phyloP scores from a whole-genome alignment of 1,140 invertebrate species.

The Maconellicoccus hirsutus region DNA sequence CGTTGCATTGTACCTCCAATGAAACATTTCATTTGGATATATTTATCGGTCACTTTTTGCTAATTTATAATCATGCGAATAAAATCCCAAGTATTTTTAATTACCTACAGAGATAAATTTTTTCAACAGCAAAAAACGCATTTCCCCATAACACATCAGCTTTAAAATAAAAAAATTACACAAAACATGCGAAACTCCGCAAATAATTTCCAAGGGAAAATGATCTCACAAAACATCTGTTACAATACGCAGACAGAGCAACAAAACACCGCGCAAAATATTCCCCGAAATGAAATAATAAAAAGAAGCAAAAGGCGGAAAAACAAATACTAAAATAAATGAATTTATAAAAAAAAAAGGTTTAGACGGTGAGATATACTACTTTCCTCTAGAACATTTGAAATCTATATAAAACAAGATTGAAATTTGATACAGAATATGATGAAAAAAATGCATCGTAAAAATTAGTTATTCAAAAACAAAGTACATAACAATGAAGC shows the following conservation, averaged over 20 bases:
- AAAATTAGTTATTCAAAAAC: neutral
- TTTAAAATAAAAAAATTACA: too few relatives aligned
- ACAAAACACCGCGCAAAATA: neutral
- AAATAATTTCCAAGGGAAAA: neutral
- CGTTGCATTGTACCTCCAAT: neutral
- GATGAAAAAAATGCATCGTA: constrained; percentile 2
- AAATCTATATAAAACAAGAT: neutral
- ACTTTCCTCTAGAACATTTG: neutral
- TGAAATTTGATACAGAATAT: neutral
- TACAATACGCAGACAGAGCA: neutral
- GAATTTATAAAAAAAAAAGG: neutral
- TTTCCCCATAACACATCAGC: too few relatives aligned
- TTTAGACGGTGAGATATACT: neutral
- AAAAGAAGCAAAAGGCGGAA: constrained; percentile 1
- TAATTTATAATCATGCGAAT: too few relatives aligned
- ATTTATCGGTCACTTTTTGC: too few relatives aligned
- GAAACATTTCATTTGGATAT: too few relatives aligned
- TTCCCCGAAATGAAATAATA: neutral
- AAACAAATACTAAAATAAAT: constrained; percentile 10
- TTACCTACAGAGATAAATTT: too few relatives aligned
- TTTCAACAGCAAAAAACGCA: too few relatives aligned
- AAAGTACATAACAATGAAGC: neutral
- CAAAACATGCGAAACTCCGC: too few relatives aligned
- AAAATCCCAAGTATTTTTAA: too few relatives aligned
- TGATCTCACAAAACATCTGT: neutral